These are phyloP conservation scores for Borostomias antarcticus DNA, from an alignment of 2,797 vertebrate genomes.

Conservation along the genomic window DNA sequence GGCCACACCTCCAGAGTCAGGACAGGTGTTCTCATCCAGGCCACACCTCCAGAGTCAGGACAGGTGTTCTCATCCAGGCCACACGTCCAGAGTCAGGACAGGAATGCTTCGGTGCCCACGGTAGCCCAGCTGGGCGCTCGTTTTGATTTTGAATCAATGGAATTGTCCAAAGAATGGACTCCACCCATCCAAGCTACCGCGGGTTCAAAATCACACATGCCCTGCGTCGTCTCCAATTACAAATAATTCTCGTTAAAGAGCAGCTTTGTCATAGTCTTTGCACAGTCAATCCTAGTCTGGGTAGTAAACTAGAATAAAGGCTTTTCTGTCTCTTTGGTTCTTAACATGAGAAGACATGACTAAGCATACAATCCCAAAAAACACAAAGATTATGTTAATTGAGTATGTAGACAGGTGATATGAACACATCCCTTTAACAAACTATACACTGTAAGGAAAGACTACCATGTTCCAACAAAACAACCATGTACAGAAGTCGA, in stretches of 20 bases:
- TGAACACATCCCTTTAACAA: background rate
- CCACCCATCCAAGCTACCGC: too few species aligned
- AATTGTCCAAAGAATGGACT: background rate
- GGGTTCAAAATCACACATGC: background rate
- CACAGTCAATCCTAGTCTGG: background rate
- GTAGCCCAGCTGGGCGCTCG: too few species aligned
- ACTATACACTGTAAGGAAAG: background rate
- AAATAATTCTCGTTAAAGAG: background rate
- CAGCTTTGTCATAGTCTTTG: background rate
- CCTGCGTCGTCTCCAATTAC: background rate
- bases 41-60: too few species aligned
- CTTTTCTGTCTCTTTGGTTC: conserved; percentile 5
- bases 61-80: background rate
- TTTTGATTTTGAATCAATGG: too few species aligned
- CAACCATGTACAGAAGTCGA: conserved; percentile 1
- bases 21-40: background rate
- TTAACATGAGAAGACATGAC: background rate
- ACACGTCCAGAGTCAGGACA: too few species aligned
- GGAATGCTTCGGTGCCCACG: too few species aligned
- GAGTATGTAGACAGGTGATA: background rate
- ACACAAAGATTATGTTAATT: background rate
- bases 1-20: too few species aligned
- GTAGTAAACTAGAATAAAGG: background rate
- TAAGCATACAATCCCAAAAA: background rate
- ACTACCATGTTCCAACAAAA: background rate